Conservation (phyloP, 2,888 invertebrate species). For the Willowsia nigromaculata region DNA sequence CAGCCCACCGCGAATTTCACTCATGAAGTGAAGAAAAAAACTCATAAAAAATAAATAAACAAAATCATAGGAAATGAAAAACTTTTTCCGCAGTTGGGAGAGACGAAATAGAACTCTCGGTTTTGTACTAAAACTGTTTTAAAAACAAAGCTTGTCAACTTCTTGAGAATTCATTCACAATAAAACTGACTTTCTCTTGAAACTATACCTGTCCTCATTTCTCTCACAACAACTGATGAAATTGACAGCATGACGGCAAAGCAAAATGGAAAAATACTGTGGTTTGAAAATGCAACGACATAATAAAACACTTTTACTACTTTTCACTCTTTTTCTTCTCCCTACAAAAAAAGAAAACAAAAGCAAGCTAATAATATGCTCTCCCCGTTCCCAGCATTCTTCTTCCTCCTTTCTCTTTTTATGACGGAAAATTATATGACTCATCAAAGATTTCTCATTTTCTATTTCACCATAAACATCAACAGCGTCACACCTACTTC, state of each 20-base stretch:
- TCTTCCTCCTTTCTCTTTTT: background rate
- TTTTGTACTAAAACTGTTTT: no score
- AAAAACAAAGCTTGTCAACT: no score
- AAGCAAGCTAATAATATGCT: background rate
- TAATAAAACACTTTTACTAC: constrained; percentile 35
- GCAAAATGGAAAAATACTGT: background rate
- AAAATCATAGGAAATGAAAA: constrained; percentile 17
- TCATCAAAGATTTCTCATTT: constrained; percentile 24
- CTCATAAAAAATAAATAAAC: background rate
- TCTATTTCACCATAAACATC: background rate
- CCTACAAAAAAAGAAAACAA: background rate
- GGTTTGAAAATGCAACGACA: constrained; percentile 6
- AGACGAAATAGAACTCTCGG: constrained; percentile 6
- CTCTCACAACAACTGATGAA: background rate
- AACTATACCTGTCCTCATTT: background rate
- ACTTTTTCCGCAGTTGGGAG: background rate
- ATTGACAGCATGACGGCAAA: background rate
- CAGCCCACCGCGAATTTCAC: background rate
- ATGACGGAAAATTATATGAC: background rate
- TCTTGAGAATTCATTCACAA: no score
- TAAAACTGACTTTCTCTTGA: background rate
- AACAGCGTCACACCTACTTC: background rate
- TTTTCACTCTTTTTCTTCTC: background rate
- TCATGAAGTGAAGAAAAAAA: background rate
- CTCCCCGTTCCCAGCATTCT: background rate